Evolutionary conservation across 2,888 invertebrate species (phyloP), one percentile per base, ranked within the genome.

Genomic region (Callosobruchus maculatus): DNA sequence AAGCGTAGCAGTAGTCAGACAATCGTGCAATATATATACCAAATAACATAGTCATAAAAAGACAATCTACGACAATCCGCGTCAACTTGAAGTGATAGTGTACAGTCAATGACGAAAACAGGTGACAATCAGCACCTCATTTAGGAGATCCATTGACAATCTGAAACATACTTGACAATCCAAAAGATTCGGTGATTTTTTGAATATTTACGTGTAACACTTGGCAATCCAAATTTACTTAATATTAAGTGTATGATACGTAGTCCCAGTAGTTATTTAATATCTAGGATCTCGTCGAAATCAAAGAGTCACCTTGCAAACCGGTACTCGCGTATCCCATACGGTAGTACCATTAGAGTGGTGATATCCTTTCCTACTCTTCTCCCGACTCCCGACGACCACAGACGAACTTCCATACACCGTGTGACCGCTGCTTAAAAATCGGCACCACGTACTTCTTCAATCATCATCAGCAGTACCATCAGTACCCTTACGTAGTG

Each of bases 371-470:
- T 7, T 20, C 9, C 68, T 22, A 9, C 68, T 21, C 7, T 9
- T 21, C 4, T 67, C 67, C 67, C 2, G 3, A 68, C 9, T 68
- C 68, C 68, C 68, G n/a, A 67, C 2, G 20, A 68, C 13, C 49
- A 49, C 49, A 5, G 1, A 26, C 49, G 13, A 49, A 49, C 18
- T 49, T 49, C 49, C 13, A 49, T 49, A 7, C 1, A 3, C 49
- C 49, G 49, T 18, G 49, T 49, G 18, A 49, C 13, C 7, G 72
- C 72, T 67, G 66, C 74, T 67, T 22, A 70, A 21, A 72, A 81
- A 82, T 84, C 82, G 85, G 83, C 88, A 88, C 87, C 86, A 88
- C 88, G 88, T 88, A 86, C 85, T 87, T 86, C 84, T 85, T 87
- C 80, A 87, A 87, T 85, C 83, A 85, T 81, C 87, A 87, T 86